Evolutionary conservation across 1,140 invertebrate species (phyloP).

Genomic region (Chelonus insularis): DNA sequence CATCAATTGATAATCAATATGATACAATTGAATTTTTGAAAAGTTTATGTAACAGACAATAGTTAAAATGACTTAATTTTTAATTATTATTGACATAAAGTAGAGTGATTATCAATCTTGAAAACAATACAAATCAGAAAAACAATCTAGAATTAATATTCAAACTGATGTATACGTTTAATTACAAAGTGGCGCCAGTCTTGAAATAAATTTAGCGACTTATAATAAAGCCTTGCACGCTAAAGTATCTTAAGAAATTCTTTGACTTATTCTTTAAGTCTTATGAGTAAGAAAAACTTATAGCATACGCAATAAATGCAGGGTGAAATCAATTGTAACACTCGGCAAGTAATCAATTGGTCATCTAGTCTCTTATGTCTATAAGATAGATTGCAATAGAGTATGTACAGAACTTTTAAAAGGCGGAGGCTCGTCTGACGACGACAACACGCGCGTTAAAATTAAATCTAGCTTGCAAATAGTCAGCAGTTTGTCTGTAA

Average conservation of each 20-base stretch:
- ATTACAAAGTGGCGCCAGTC: slow-evolving; percentile 10
- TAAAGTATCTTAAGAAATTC: neutral
- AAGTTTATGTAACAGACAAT: no score
- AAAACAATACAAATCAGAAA: no score
- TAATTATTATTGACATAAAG: no score
- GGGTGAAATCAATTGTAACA: slow-evolving; percentile 22
- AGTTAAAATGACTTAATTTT: no score
- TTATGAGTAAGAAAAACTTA: no score
- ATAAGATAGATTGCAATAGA: neutral
- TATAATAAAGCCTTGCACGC: neutral
- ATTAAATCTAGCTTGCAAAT: slow-evolving; percentile 54
- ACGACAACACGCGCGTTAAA: slow-evolving; percentile 50
- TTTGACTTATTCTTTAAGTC: no score
- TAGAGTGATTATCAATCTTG: no score
- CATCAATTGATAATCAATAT: no score
- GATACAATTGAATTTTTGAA: no score
- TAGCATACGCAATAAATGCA: slow-evolving; percentile 10
- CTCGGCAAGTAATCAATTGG: slow-evolving; percentile 15
- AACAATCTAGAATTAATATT: no score
- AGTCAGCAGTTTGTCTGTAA: slow-evolving; percentile 28
- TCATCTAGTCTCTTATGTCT: neutral
- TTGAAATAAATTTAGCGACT: slow-evolving; percentile 17
- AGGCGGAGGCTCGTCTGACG: slow-evolving; percentile 49
- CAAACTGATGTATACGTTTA: no score
- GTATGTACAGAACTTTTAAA: neutral